These are phyloP conservation scores for Arvicanthis niloticus DNA, from an alignment of 2,113 vertebrate species.

Conservation along the genomic window DNA sequence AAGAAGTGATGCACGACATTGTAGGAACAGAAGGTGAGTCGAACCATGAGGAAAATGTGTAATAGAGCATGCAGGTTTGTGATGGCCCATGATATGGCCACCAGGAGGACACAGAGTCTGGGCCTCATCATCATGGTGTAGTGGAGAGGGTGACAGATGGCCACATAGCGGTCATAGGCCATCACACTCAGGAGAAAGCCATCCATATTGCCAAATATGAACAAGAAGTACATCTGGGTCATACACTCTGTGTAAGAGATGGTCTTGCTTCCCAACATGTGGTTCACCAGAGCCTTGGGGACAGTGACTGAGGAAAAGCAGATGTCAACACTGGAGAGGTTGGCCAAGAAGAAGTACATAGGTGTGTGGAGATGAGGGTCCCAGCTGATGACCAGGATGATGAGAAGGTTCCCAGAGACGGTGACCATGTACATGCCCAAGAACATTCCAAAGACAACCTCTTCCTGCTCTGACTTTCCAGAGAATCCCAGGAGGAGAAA, in stretches of 20 bases:
- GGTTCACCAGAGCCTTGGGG: conserved; percentile 38
- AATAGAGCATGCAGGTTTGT: conserved; percentile 66
- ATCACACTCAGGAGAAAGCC: conserved; percentile 63
- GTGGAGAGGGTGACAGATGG: conserved; percentile 50
- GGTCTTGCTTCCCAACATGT: background rate
- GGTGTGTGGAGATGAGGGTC: conserved; percentile 45
- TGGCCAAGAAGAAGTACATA: conserved; percentile 74
- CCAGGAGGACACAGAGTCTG: conserved; percentile 33
- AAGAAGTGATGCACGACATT: conserved; percentile 67
- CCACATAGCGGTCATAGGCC: conserved; percentile 73
- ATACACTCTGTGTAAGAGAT: background rate
- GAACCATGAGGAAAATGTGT: conserved; percentile 63
- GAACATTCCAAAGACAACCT: background rate
- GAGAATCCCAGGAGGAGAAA: conserved; percentile 1
- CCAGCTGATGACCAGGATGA: conserved; percentile 54
- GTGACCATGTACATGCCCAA: background rate
- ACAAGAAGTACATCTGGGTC: background rate
- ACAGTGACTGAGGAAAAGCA: conserved; percentile 59
- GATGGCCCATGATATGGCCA: conserved; percentile 43
- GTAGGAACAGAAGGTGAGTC: conserved; percentile 52
- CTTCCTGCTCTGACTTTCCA: background rate
- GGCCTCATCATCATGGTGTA: background rate
- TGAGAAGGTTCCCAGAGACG: conserved; percentile 54
- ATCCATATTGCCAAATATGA: background rate
- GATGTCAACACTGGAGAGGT: conserved; percentile 21